These are phyloP conservation scores for Karalla daura DNA, from an alignment of 2,797 vertebrate genomes.

Conservation along the genomic window DNA sequence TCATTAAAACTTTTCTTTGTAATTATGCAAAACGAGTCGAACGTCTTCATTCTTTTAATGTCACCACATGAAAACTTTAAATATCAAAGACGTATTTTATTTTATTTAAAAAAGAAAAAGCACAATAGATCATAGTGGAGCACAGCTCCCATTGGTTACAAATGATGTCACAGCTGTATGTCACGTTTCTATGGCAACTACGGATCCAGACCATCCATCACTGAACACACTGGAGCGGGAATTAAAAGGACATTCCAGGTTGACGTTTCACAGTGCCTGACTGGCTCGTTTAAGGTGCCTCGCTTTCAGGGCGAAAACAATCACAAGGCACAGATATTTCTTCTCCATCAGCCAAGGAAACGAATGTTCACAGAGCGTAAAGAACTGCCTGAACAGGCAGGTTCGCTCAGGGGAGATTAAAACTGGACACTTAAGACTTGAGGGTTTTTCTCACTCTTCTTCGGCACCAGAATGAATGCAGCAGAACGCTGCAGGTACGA, in stretches of 20 bases:
- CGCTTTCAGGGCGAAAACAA: conserved; percentile 25
- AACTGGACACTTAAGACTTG: not conserved
- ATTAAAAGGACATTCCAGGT: conserved; percentile 4
- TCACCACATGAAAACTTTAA: not conserved
- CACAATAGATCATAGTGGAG: conserved; percentile 47
- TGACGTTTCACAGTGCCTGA: conserved; percentile 41
- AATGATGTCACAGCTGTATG: conserved; percentile 28
- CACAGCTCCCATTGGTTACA: conserved; percentile 67
- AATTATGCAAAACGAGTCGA: conserved; percentile 36
- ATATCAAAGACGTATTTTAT: conserved; percentile 37
- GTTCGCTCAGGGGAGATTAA: not conserved
- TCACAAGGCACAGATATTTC: conserved; percentile 42
- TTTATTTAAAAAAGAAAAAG: conserved; percentile 24
- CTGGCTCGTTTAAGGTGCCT: conserved; percentile 8
- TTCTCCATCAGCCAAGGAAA: not conserved
- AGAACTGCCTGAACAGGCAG: not conserved
- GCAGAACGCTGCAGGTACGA: too few relatives aligned
- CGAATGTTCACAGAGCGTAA: not conserved
- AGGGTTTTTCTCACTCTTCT: not conserved
- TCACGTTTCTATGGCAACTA: conserved; percentile 63
- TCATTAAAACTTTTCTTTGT: conserved; percentile 76
- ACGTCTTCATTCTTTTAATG: not conserved
- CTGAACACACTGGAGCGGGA: not conserved
- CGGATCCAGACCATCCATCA: conserved; percentile 9
- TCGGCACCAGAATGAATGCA: conserved; percentile 21